Conservation (phyloP, 2,888 invertebrate genomes). For the Timandra comae region DNA sequence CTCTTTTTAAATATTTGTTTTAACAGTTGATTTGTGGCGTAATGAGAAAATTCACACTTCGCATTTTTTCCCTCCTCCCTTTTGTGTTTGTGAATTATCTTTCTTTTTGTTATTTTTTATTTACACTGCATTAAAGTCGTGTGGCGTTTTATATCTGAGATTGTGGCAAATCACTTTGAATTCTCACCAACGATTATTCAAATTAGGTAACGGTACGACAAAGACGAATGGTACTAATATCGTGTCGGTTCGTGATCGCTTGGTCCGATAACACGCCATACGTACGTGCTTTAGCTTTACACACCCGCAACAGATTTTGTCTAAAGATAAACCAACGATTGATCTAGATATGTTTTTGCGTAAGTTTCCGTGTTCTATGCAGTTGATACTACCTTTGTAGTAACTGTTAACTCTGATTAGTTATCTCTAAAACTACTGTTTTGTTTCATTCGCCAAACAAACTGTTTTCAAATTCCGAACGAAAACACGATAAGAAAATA, state of each 20-base stretch:
- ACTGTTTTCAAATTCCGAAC: too few species aligned
- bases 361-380: conserved; percentile 65
- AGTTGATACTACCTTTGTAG: conserved; percentile 26
- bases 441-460: too few species aligned
- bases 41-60: conserved; percentile 70
- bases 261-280: conserved; percentile 46
- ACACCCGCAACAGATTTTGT: conserved; percentile 70
- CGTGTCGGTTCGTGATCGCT: conserved; percentile 60
- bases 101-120: conserved; percentile 27
- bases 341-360: conserved; percentile 74
- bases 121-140: conserved; percentile 14
- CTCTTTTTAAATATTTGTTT: conserved; percentile 74
- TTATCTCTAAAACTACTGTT: too few species aligned
- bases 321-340: conserved; percentile 65
- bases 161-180: conserved; percentile 63
- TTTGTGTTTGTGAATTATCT: conserved; percentile 42
- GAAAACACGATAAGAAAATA: too few species aligned
- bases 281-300: conserved; percentile 48
- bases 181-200: conserved; percentile 76
- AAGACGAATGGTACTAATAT: conserved; percentile 76
- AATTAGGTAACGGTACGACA: conserved; percentile 74
- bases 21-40: conserved; percentile 74
- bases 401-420: too few species aligned
- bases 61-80: conserved; percentile 45
- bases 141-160: conserved; percentile 18